These are phyloP conservation scores for Austrofundulus limnaeus DNA, from an alignment of 2,113 vertebrate species.

Conservation along the genomic window DNA sequence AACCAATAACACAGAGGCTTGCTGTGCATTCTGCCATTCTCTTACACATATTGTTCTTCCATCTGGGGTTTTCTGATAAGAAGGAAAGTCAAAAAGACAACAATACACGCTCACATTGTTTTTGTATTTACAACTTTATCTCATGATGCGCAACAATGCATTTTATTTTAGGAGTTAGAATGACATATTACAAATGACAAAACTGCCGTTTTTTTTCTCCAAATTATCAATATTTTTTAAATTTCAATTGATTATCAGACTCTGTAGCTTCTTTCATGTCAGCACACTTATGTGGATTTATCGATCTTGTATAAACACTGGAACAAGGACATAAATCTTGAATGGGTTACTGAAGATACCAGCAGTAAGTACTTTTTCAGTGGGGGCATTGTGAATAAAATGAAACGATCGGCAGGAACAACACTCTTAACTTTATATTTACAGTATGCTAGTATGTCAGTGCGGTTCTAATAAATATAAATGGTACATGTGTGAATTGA, in stretches of 20 bases:
- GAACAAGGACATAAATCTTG: too few species aligned
- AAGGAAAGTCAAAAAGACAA: constrained; percentile 7
- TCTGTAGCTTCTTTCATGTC: background rate
- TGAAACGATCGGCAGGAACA: too few species aligned
- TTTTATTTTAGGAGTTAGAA: background rate
- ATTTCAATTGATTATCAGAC: background rate
- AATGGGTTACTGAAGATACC: too few species aligned
- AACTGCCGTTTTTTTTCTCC: background rate
- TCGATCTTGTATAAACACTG: background rate
- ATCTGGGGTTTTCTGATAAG: constrained; percentile 45
- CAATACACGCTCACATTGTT: constrained; percentile 2
- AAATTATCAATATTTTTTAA: background rate
- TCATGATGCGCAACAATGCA: background rate
- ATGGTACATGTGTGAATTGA: too few species aligned
- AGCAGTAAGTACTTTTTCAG: too few species aligned
- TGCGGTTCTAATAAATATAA: too few species aligned
- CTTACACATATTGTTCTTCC: constrained; percentile 16
- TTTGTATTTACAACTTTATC: constrained; percentile 4
- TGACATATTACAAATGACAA: background rate
- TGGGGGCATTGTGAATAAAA: too few species aligned
- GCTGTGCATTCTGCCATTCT: constrained; percentile 8
- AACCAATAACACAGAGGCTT: constrained; percentile 12
- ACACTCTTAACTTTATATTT: too few species aligned
- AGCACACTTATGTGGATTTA: background rate
- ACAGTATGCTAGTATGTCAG: too few species aligned